Evolutionary conservation across 2,113 vertebrate genomes (phyloP).

Genomic region (Sturnira hondurensis): DNA sequence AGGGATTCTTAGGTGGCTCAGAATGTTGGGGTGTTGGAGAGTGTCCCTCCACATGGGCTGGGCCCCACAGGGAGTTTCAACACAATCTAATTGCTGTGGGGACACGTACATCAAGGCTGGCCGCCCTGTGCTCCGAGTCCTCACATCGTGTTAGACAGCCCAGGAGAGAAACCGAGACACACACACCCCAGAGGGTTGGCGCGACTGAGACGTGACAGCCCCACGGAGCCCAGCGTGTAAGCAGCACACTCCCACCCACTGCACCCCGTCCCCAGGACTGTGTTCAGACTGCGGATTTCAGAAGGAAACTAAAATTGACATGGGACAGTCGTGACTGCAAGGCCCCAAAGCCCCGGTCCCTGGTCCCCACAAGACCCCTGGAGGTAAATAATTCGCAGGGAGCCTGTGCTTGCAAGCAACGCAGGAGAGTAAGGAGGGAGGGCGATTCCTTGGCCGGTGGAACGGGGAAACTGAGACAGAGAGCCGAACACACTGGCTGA

Average conservation of each 20-base stretch:
- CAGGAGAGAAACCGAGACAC: too few species aligned
- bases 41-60: not conserved
- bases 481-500: too few species aligned
- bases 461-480: too few species aligned
- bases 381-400: too few species aligned
- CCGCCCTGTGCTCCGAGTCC: not conserved
- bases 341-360: not conserved
- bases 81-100: not conserved
- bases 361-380: not conserved
- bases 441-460: too few species aligned
- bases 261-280: not conserved
- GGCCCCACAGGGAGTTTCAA: not conserved
- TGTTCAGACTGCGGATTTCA: not conserved
- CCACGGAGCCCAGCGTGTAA: not conserved
- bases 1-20: not conserved
- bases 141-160: not conserved
- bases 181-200: not conserved
- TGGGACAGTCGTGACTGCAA: too few species aligned
- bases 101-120: not conserved
- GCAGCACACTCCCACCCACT: not conserved
- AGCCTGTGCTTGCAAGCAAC: not conserved
- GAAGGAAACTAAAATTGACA: too few species aligned
- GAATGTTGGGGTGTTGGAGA: not conserved
- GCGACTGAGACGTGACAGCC: not conserved
- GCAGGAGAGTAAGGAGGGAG: too few species aligned